Percentiles rank a stretch among this genome's conserved stretches.
phyloP scores from a whole-genome alignment of 2,113 vertebrate species.

The Rhinoptilus africanus region DNA sequence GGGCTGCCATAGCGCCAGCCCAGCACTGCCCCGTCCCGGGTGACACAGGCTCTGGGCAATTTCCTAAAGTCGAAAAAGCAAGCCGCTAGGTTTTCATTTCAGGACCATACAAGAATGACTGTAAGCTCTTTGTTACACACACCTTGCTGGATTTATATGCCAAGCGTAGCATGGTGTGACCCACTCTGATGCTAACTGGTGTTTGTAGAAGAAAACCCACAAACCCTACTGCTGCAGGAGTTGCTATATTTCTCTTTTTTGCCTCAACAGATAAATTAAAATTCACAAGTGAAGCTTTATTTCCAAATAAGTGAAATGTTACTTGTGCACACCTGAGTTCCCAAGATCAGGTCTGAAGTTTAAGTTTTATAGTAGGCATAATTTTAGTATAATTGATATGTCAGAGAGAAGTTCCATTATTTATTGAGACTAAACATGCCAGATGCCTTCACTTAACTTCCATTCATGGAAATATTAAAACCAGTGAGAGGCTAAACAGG shows the following conservation, averaged over 20 bases:
- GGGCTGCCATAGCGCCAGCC: not conserved
- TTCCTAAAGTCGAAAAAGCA: not conserved
- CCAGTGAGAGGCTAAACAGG: constrained; percentile 31
- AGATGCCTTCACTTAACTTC: not conserved
- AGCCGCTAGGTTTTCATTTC: not conserved
- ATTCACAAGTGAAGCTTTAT: not conserved
- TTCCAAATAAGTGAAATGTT: not conserved
- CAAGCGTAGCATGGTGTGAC: fast-evolving
- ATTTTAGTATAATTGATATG: not conserved
- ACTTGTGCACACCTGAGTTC: not conserved
- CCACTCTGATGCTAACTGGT: not conserved
- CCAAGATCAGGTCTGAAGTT: not conserved
- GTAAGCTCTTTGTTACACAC: not conserved
- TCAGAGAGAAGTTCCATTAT: not conserved
- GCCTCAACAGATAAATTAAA: not conserved
- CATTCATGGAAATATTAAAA: not conserved
- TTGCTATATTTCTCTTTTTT: not conserved
- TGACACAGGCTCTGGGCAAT: fast-evolving
- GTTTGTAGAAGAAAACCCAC: not conserved
- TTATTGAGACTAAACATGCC: not conserved
- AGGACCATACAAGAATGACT: not conserved
- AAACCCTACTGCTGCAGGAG: not conserved
- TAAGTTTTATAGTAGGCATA: not conserved
- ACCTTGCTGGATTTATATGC: not conserved
- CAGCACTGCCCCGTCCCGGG: not conserved